phyloP scores from a whole-genome alignment of 92 coral and sea anemone species.

The Actinostola sp. region DNA sequence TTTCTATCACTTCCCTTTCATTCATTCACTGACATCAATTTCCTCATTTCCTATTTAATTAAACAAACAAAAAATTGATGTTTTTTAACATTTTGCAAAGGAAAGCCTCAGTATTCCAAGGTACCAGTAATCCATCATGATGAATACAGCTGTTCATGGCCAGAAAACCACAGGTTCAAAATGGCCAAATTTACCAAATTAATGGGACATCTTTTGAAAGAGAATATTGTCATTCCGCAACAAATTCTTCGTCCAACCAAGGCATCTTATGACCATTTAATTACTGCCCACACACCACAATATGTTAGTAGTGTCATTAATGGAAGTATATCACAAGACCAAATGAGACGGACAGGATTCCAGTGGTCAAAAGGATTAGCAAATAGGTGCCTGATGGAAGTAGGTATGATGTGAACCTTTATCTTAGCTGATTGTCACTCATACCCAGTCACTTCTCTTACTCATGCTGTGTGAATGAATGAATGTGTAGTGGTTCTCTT shows the following conservation, averaged over 20 bases:
- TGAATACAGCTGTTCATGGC: slow-evolving; percentile 65
- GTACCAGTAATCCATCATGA: slow-evolving; percentile 67
- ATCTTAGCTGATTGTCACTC: not conserved
- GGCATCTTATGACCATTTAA: slow-evolving; percentile 56
- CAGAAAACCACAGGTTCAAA: slow-evolving; percentile 67
- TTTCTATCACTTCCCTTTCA: too few relatives aligned
- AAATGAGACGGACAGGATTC: slow-evolving; percentile 64
- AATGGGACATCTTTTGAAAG: slow-evolving; percentile 62
- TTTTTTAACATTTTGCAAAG: slow-evolving; percentile 30
- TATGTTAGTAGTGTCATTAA: slow-evolving; percentile 42
- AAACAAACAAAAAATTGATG: too few relatives aligned
- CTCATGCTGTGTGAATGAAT: too few relatives aligned
- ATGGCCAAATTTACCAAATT: slow-evolving; percentile 71
- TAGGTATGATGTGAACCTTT: slow-evolving; percentile 49
- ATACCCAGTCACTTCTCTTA: too few relatives aligned
- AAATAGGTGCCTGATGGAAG: slow-evolving; percentile 64
- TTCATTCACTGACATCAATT: too few relatives aligned
- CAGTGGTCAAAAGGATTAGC: slow-evolving; percentile 70
- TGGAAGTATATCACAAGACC: slow-evolving; percentile 39
- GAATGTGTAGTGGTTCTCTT: too few relatives aligned
- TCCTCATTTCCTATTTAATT: too few relatives aligned
- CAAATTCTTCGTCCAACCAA: slow-evolving; percentile 44
- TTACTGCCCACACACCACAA: slow-evolving; percentile 36
- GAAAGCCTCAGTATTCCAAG: slow-evolving; percentile 25
- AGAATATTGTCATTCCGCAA: slow-evolving; percentile 39